Percentiles rank a stretch among this genome's conserved stretches.
Conservation (phyloP, 2,113 vertebrate genomes). For the Chaenocephalus aceratus region DNA sequence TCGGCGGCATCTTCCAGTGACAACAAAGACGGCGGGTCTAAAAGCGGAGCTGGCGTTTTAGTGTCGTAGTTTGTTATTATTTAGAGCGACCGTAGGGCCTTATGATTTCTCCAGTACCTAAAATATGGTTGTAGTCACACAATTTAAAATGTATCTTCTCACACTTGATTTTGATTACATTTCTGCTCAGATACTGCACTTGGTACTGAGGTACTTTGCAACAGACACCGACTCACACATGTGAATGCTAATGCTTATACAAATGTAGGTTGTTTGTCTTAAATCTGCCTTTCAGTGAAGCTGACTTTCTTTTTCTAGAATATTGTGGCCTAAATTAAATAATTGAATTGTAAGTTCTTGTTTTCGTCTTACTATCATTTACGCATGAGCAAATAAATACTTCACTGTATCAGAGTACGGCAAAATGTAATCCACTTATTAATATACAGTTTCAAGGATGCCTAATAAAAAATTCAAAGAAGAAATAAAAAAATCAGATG, state of each 20-base stretch:
- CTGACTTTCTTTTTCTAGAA: conserved; percentile 23
- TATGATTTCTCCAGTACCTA: conserved; percentile 58
- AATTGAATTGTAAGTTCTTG: neutral
- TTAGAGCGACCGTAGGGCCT: conserved; percentile 30
- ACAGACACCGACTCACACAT: neutral
- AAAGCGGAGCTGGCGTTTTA: conserved; percentile 88
- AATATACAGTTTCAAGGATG: neutral
- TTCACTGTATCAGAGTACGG: conserved; percentile 7
- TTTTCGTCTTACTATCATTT: conserved; percentile 3
- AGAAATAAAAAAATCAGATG: too few relatives aligned
- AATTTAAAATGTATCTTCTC: conserved; percentile 23
- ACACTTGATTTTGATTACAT: conserved; percentile 34
- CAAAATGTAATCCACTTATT: too few relatives aligned
- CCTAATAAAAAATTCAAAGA: neutral
- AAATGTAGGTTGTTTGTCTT: conserved; percentile 7
- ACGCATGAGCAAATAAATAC: neutral
- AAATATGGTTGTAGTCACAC: conserved; percentile 27
- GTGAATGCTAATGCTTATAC: conserved; percentile 16
- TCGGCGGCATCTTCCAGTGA: conserved; percentile 78
- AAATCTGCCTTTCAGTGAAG: conserved; percentile 34
- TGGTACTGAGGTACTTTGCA: conserved; percentile 19
- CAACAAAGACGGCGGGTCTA: conserved; percentile 83
- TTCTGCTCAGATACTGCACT: conserved; percentile 15
- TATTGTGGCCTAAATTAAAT: conserved; percentile 22
- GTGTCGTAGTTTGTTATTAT: conserved; percentile 85